Conservation (phyloP, 2,888 invertebrate genomes). For the Xestia rhomboidea region DNA sequence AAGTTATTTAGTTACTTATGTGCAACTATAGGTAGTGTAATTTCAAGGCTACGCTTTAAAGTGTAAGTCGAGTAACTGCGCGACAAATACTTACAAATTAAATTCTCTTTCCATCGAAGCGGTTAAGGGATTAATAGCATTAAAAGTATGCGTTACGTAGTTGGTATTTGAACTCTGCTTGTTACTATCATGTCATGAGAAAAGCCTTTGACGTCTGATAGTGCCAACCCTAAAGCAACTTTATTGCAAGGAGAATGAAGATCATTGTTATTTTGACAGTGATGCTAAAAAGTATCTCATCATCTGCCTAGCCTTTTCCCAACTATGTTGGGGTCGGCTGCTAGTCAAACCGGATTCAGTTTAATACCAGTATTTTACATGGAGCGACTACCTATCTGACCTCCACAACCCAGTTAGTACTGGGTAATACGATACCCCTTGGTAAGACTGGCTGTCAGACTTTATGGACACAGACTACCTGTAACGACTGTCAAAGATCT, state of each 20-base stretch:
- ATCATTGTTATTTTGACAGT: background rate
- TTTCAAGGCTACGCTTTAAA: slow-evolving; percentile 10
- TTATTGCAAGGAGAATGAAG: background rate
- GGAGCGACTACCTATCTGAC: no score
- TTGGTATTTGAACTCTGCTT: background rate
- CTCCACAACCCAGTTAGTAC: background rate
- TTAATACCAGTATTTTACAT: no score
- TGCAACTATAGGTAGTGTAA: background rate
- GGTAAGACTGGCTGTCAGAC: background rate
- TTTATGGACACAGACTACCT: background rate
- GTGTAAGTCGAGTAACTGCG: background rate
- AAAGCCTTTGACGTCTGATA: background rate
- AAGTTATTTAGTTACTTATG: background rate
- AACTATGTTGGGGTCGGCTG: no score
- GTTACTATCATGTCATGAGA: background rate
- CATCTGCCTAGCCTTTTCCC: no score
- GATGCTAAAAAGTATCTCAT: background rate
- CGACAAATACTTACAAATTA: slow-evolving; percentile 14
- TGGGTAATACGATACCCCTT: no score
- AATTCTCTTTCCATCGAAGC: slow-evolving; percentile 9
- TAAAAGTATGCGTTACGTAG: background rate
- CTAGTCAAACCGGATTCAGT: no score
- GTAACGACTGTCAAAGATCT: no score
- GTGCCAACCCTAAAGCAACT: background rate
- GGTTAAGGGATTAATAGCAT: slow-evolving; percentile 27